phyloP scores from a whole-genome alignment of 1,140 invertebrate genomes.

The Reticulitermes speratus region DNA sequence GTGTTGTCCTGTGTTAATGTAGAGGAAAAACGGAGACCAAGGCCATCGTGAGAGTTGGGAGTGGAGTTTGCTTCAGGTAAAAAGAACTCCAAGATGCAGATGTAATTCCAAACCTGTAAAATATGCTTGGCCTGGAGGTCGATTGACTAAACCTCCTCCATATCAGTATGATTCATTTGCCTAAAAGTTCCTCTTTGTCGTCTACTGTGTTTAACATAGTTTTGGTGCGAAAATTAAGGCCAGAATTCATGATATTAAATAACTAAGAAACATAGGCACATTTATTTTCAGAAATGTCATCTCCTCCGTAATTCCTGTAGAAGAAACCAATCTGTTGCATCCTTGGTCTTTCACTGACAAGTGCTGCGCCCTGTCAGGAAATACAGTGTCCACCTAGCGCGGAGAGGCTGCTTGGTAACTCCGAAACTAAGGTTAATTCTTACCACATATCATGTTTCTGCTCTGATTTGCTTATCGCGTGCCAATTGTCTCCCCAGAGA shows the following conservation, averaged over 20 bases:
- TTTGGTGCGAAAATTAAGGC: background rate
- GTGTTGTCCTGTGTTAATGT: background rate
- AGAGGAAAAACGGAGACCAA: constrained; percentile 5
- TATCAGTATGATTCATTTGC: background rate
- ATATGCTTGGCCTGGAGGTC: background rate
- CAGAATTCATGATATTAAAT: background rate
- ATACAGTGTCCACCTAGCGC: background rate
- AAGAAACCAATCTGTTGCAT: background rate
- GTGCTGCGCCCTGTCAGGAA: background rate
- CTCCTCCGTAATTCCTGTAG: background rate
- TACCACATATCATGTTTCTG: background rate
- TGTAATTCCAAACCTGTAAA: constrained; percentile 8
- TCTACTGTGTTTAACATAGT: background rate
- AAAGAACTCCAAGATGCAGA: background rate
- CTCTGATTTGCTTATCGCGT: background rate
- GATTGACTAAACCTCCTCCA: background rate
- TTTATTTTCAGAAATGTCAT: background rate
- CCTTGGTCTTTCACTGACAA: no score
- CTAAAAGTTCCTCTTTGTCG: background rate
- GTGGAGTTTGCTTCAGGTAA: background rate
- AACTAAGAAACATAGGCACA: background rate
- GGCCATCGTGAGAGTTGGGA: constrained; percentile 1
- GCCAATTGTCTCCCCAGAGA: background rate
- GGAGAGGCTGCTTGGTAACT: background rate
- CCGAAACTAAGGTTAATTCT: background rate